Conservation (phyloP, 2,113 vertebrate genomes). For the Hydropotes inermis region DNA sequence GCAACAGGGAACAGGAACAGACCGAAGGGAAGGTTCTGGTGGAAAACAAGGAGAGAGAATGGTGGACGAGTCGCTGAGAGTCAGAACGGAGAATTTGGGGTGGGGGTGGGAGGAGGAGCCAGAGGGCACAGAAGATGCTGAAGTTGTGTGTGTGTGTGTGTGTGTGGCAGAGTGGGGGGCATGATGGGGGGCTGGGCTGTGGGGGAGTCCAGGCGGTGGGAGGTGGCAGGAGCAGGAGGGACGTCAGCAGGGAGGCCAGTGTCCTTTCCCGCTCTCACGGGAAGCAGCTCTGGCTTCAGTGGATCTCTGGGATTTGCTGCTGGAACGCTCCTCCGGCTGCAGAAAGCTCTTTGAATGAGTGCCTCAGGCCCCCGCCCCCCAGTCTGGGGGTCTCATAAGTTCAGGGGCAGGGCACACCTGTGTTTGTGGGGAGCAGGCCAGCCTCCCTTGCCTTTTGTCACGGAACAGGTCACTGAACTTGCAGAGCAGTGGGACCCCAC, state of each 20-base stretch:
- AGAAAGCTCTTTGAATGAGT: not conserved
- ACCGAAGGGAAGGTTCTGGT: not conserved
- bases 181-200: not conserved
- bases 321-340: not conserved
- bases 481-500: not conserved
- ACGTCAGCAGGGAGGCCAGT: no score
- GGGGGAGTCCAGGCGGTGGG: not conserved
- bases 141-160: not conserved
- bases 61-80: not conserved
- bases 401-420: not conserved
- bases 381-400: not conserved
- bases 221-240: not conserved
- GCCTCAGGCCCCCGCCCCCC: rapidly evolving
- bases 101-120: not conserved
- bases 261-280: not conserved
- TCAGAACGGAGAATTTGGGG: not conserved
- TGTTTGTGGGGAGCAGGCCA: not conserved
- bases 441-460: not conserved
- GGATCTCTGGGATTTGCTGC: not conserved
- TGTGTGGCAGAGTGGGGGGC: not conserved
- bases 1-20: not conserved
- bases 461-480: not conserved
- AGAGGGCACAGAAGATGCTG: not conserved
- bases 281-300: not conserved
- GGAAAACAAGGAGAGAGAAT: not conserved